Conservation (phyloP, 2,113 vertebrate genomes). For the Spilogale gracilis region DNA sequence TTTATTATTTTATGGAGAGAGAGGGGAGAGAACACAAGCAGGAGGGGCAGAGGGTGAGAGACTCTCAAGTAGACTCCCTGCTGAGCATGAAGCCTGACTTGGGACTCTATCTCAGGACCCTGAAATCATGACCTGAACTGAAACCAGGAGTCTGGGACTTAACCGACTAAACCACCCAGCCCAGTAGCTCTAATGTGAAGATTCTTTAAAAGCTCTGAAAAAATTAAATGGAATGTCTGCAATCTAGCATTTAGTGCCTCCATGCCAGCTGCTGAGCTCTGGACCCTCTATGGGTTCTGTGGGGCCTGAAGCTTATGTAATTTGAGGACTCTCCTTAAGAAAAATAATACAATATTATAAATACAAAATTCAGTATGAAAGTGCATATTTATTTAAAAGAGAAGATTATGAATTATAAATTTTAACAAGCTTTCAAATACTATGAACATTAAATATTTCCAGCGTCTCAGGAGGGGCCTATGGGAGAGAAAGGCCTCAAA, state of each 20-base stretch:
- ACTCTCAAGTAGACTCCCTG: neutral
- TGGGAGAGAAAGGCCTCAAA: neutral
- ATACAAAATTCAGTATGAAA: neutral
- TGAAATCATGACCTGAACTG: neutral
- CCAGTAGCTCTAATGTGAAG: neutral
- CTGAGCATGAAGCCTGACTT: neutral
- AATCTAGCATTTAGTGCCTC: neutral
- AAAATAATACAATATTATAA: neutral
- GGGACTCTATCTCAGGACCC: neutral
- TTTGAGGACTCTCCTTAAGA: neutral
- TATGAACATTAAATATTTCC: neutral
- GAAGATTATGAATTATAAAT: neutral
- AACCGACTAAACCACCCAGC: neutral
- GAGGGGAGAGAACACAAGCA: neutral
- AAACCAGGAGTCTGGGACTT: neutral
- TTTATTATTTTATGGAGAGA: neutral
- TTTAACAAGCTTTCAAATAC: neutral
- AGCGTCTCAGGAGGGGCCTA: neutral
- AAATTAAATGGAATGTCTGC: neutral
- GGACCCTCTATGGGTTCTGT: neutral
- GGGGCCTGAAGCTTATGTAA: neutral
- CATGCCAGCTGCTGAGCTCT: neutral
- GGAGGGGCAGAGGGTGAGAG: neutral
- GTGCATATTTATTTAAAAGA: constrained; percentile 3
- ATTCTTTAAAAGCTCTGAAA: neutral